Percentiles rank a stretch among this genome's conserved stretches.
Evolutionary conservation across 2,113 vertebrate genomes (phyloP).

Genomic region (Solea senegalensis): DNA sequence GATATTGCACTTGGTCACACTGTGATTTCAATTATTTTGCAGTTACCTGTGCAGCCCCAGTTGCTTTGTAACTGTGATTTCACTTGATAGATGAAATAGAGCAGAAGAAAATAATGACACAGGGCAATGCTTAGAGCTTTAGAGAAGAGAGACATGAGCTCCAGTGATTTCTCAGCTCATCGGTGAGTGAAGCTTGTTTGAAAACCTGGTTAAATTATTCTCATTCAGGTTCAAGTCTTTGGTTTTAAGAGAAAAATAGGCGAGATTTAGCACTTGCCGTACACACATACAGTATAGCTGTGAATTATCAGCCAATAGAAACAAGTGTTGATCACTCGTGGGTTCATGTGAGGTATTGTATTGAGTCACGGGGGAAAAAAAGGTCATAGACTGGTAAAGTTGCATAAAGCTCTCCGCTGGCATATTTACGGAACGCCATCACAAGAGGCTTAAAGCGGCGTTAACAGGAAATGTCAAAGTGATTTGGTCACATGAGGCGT

Average conservation of each 20-base stretch:
- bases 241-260: neutral
- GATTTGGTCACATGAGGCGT: conserved; percentile 57
- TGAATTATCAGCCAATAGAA: neutral
- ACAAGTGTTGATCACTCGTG: neutral
- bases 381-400: conserved; percentile 41
- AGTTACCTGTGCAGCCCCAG: neutral
- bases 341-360: neutral
- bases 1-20: no score
- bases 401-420: conserved; percentile 58
- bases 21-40: no score
- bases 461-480: conserved; percentile 46
- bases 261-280: neutral
- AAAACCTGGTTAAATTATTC: no score
- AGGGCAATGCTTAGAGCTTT: no score
- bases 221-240: neutral
- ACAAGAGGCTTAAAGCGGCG: conserved; percentile 58
- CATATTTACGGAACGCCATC: conserved; percentile 42
- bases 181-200: no score
- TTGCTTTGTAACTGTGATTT: neutral
- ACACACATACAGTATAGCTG: no score
- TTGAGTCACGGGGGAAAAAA: neutral
- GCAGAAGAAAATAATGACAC: no score
- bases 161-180: no score
- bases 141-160: neutral
- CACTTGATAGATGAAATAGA: neutral